Evolutionary conservation across 2,888 invertebrate genomes (phyloP), one percentile per base, ranked within the genome.

Genomic region (Hermaeophaga mercurialis): DNA sequence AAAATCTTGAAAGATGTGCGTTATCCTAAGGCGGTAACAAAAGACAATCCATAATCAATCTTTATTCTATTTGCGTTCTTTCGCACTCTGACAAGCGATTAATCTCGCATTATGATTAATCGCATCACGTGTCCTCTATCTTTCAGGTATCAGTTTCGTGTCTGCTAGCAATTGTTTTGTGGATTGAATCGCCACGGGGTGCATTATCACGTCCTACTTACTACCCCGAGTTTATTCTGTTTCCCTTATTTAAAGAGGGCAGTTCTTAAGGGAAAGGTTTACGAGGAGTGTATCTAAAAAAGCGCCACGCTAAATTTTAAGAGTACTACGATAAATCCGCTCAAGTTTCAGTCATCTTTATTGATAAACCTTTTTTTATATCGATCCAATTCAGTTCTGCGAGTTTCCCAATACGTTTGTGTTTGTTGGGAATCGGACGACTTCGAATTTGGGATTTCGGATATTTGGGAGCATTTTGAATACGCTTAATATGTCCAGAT

Each of bases 101-200:
- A 41, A 41, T 41, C 41, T 41, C 18, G 43, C 24, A 43, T 43
- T 43, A 43, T 43, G 43, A 43, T 43, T 43, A 43, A 43, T 26
- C 26, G 41, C 22, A 26, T 43, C 6, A 22, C 41, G 41, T 41
- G 41, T 22, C n/a, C 8, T 43, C 11, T 24, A 43, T 24, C 11
- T 24, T 24, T 41, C 1, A 11, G 41, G 24, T 43, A 43, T 43
- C 43, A 43, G 43, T 43, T 43, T 43, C 43, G 43, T 43, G 43
- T 24, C 43, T 26, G 6, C 6, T 14, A 14, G 43, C 43, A 24
- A 43, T 43, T 43, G 24, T 43, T 43, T 24, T 24, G 11, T 12
- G 8, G 24, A 5, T 24, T 24, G 43, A 43, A 43, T 43, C 19
- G 11, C 41, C 11, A 14, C 22, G 19, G 41, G 41, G 41, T 41